Evolutionary conservation across 2,797 vertebrate species (phyloP), one percentile per base, ranked within the genome.

Genomic region (Saxicola maurus): DNA sequence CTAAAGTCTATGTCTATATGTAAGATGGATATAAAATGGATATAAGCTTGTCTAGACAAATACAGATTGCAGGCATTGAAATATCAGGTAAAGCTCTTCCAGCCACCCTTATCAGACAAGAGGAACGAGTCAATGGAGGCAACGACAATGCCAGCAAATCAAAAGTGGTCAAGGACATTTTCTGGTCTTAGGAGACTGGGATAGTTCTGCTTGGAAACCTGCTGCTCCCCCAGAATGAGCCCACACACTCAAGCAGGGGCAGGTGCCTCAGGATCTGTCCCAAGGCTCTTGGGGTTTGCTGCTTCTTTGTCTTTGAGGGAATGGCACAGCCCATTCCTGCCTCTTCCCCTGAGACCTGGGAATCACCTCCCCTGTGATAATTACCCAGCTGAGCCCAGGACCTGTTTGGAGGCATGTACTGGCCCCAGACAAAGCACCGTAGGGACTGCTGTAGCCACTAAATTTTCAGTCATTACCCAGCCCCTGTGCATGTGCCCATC

Each of bases 161-260:
- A 62, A 46, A 89, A 59, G 21, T 2, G 14, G 35, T 48, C 28
- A 67, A 46, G 18, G 17, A 19, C 27, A 13, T 62, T 49, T 46
- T 46, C 51, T 51, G 66, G 20, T 72, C n/a, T 48, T 53, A 49
- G 48, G 43, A 53, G 13, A 16, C 1, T 8, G 20, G 35, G 15
- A 56, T 4, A 23, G 11, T 17, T 76, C 38, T 65, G 37, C n/a
- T 59, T 37, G 43, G 28, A 86, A 59, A 68, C 5, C 8, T 82
- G 27, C 11, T 53, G 51, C 23, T 28, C 10, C 20, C 7, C 13
- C 1, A 4, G 60, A 49, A 69, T 0, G 0, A 42, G 40, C 8
- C 14, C 51, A 33, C 3, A 23, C 7, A 12, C 6, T 11, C 8
- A 69, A 30, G 33, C 27, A 65, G 16, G 12, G 48, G 13, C 23